phyloP scores from a whole-genome alignment of 2,113 vertebrate genomes.

The Vimba vimba region DNA sequence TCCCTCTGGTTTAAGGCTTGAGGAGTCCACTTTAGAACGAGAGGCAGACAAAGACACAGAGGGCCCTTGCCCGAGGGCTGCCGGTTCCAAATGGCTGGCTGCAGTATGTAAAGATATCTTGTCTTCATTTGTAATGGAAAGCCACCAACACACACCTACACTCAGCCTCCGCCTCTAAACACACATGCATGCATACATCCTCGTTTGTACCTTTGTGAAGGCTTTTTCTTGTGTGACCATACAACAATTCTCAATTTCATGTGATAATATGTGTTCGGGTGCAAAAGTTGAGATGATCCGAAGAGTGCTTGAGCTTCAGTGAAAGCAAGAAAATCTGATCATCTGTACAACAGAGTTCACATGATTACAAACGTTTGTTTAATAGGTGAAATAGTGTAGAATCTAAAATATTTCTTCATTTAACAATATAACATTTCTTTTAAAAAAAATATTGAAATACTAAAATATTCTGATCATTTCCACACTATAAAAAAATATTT shows the following conservation, averaged over 20 bases:
- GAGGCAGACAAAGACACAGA: constrained; percentile 61
- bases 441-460: not conserved
- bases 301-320: not conserved
- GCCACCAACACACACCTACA: constrained; percentile 58
- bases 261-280: not conserved
- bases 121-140: constrained; percentile 70
- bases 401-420: too few species aligned
- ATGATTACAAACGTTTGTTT: not conserved
- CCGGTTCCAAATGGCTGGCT: constrained; percentile 60
- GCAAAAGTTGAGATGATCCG: not conserved
- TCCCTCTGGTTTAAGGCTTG: constrained; percentile 53
- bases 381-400: too few species aligned
- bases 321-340: not conserved
- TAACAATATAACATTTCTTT: not conserved
- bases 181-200: constrained; percentile 46
- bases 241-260: not conserved
- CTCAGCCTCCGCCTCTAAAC: constrained; percentile 47
- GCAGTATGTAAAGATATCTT: constrained; percentile 66
- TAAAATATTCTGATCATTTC: not conserved
- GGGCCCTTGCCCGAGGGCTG: constrained; percentile 54
- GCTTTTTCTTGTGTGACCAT: constrained; percentile 23
- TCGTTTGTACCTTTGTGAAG: constrained; percentile 40
- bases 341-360: not conserved
- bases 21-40: constrained; percentile 61
- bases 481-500: not conserved